phyloP scores from a whole-genome alignment of 2,888 invertebrate genomes.

The Mythimna lalbum region DNA sequence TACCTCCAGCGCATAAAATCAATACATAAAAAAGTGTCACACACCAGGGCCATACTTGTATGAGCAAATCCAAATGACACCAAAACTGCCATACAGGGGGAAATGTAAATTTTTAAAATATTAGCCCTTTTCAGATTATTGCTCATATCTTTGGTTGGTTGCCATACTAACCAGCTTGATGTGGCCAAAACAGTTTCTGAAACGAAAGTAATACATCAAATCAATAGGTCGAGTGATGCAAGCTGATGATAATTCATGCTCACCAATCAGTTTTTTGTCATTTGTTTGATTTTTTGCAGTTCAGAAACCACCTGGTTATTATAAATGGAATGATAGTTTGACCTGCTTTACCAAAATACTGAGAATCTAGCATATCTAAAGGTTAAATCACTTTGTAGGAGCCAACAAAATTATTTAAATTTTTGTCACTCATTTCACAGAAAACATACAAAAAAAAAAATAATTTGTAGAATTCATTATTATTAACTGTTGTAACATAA shows the following conservation, averaged over 20 bases:
- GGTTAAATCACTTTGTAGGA: not conserved
- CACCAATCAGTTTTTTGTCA: not conserved
- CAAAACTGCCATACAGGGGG: too few species aligned
- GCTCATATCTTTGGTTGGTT: too few species aligned
- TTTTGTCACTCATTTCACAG: not conserved
- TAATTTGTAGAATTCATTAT: not conserved
- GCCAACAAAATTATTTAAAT: not conserved
- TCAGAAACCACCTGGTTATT: not conserved
- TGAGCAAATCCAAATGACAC: not conserved
- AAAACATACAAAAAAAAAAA: not conserved
- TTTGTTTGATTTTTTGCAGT: not conserved
- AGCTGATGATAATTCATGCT: too few species aligned
- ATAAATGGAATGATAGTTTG: not conserved
- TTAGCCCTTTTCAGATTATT: too few species aligned
- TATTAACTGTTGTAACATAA: too few species aligned
- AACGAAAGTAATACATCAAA: not conserved
- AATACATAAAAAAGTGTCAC: not conserved
- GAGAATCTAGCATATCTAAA: not conserved
- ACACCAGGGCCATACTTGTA: not conserved
- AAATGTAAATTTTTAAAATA: too few species aligned
- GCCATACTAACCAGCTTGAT: not conserved
- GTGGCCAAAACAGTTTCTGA: not conserved
- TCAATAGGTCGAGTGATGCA: too few species aligned
- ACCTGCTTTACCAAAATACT: not conserved
- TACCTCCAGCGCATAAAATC: not conserved